Base-by-base conservation (phyloP, 2,797 vertebrate genomes). In the Myotis pilosus region DNA sequence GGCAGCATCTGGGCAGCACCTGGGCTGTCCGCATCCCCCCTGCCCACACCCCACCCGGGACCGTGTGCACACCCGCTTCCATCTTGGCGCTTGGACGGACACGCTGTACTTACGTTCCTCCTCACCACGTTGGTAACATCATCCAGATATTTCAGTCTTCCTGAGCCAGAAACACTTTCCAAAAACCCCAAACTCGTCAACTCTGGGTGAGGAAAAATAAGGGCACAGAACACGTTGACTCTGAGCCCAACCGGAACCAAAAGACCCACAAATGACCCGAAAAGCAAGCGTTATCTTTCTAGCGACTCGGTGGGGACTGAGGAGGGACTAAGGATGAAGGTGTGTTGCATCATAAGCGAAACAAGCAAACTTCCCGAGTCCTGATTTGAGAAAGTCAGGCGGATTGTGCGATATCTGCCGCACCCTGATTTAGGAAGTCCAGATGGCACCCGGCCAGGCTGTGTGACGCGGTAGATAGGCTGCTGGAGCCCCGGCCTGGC, bases 121-220 rank as follows among this genome's bases (percentile, higher is more conserved):
- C 97, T 89, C 80, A 94, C 87, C 0, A 94, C 22, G 6, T 97
- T 2, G 0, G 97, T 97, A 57, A 96, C 96, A 1, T 98, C 96
- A 1, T 95, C 80, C 89, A 98, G 6, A 6, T 96, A 91, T 13
- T 23, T 97, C 84, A 97, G 28, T 0, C 1, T 44, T 0, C 80
- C 97, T 0, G 38, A 82, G 36, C 76, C 90, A 3, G 91, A 57
- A 1, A n/a, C 60, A 0, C 20, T 9, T 25, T 93, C 97, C 94
- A 98, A 8, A 41, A 98, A 97, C 28, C 97, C 97, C 88, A 97
- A 23, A 6, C 72, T 94, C 11, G 6, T 41, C 17, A 98, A 84
- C 80, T 98, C 97, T 98, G 88, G 1, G 30, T 5, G 30, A 36
- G 5, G 44, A 60, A n/a, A 87, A 57, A 23, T 1, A 44, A 8